Conservation (phyloP, 1,140 invertebrate species). For the Drosophila nigrodunni region DNA sequence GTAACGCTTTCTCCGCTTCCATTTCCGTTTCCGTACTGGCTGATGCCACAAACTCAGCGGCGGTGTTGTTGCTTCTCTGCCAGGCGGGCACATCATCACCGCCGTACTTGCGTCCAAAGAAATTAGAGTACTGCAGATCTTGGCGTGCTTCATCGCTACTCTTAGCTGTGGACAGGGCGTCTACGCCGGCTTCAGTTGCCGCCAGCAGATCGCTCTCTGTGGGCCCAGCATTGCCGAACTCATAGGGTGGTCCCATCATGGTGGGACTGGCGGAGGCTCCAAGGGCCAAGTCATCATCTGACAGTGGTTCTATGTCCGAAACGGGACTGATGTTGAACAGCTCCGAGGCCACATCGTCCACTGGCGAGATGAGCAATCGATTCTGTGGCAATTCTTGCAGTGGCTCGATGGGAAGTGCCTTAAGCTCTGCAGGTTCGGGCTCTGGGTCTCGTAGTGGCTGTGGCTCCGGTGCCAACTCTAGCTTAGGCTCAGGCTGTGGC, state of each 20-base stretch:
- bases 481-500: neutral
- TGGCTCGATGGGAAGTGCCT: constrained; percentile 43
- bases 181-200: constrained; percentile 12
- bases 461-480: too few species aligned
- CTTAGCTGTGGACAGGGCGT: constrained; percentile 3
- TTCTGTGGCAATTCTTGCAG: constrained; percentile 39
- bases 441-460: constrained; percentile 2
- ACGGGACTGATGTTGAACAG: constrained; percentile 75
- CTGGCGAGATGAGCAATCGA: constrained; percentile 53
- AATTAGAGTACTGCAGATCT: constrained; percentile 35
- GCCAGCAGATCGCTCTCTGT: constrained; percentile 55
- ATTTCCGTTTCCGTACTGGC: constrained; percentile 60
- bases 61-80: constrained; percentile 36
- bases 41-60: constrained; percentile 47
- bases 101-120: constrained; percentile 58
- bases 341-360: constrained; percentile 55
- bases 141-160: constrained; percentile 28
- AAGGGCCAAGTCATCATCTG: constrained; percentile 86
- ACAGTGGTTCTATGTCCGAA: constrained; percentile 69
- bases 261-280: constrained; percentile 87
- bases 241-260: constrained; percentile 44
- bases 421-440: neutral
- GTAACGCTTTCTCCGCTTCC: constrained; percentile 42
- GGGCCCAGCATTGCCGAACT: constrained; percentile 37
- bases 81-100: constrained; percentile 55